Conservation (phyloP, 2,113 vertebrate genomes). For the Brienomyrus longianalis region DNA sequence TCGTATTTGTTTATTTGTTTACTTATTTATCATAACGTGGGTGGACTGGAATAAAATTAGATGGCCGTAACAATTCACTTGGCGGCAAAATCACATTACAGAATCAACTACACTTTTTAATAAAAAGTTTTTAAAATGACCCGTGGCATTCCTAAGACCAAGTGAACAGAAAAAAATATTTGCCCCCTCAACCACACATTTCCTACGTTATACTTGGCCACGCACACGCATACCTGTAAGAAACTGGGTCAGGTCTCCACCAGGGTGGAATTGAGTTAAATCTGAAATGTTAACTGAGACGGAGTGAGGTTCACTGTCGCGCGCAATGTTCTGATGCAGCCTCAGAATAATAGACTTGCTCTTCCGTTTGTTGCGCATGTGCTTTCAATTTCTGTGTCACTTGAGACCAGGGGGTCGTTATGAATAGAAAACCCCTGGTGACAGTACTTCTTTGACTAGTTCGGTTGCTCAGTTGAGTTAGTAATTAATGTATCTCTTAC, state of each 20-base stretch:
- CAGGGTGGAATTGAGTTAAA: neutral
- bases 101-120: neutral
- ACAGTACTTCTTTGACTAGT: neutral
- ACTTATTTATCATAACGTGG: neutral
- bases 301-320: too few species aligned
- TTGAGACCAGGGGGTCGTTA: neutral
- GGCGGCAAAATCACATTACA: neutral
- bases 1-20: neutral
- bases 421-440: neutral
- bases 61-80: neutral
- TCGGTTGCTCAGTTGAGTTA: neutral
- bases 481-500: neutral
- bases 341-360: neutral
- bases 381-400: slow-evolving; percentile 29
- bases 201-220: neutral
- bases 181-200: neutral
- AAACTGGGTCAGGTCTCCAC: neutral
- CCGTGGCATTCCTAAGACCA: neutral
- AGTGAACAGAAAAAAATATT: neutral
- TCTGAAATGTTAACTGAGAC: neutral
- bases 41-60: neutral
- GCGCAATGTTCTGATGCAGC: neutral
- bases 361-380: slow-evolving; percentile 14
- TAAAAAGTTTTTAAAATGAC: neutral
- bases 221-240: neutral